Base-by-base conservation (phyloP, 2,888 invertebrate species). In the Brachyopa scutellaris region DNA sequence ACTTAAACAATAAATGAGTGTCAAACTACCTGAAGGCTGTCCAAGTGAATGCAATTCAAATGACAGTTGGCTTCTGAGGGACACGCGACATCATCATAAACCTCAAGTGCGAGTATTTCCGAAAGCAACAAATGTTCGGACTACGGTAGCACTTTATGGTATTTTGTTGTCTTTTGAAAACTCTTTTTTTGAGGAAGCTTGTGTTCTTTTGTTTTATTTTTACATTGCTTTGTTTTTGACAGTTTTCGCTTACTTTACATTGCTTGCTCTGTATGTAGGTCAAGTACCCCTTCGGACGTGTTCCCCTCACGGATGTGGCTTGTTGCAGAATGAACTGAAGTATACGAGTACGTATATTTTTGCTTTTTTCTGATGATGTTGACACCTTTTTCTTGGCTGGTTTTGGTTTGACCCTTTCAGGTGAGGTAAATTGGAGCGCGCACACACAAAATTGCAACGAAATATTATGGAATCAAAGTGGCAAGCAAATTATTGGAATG, bases 341-440 rank as follows among this genome's bases (percentile, higher is more conserved):
- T 40, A n/a, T n/a, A n/a, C n/a, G n/a, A n/a, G n/a, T n/a, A n/a
- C n/a, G n/a, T n/a, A 33, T 36, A 11, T 42, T 31, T 38, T 49
- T 29, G 21, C 17, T 21, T 49, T 45, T 73, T 79, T 53, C 8
- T 66, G 79, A 73, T 74, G 73, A 79, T 79, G 73, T 61, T n/a
- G 73, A 79, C 79, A 79, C 53, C 23, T 79, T 74, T 73, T 26
- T 26, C 26, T 26, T 26, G 26, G 26, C n/a, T n/a, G n/a, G n/a
- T n/a, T 26, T 3, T 26, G 26, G 38, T 21, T 72, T 79, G 74
- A 74, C 67, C 73, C 79, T 51, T 51, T 64, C 64, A 79, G 74
- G 74, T 79, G 74, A 79, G 73, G 61, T 33, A 47, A 73, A 74
- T 55, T 74, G 74, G 79, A 67, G 67, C 73, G 57, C 61, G 51